Percentiles rank a stretch among this genome's conserved stretches.
These are phyloP conservation scores for Ceratosolen fusciceps DNA, from an alignment of 1,140 invertebrate genomes.

Conservation along the genomic window DNA sequence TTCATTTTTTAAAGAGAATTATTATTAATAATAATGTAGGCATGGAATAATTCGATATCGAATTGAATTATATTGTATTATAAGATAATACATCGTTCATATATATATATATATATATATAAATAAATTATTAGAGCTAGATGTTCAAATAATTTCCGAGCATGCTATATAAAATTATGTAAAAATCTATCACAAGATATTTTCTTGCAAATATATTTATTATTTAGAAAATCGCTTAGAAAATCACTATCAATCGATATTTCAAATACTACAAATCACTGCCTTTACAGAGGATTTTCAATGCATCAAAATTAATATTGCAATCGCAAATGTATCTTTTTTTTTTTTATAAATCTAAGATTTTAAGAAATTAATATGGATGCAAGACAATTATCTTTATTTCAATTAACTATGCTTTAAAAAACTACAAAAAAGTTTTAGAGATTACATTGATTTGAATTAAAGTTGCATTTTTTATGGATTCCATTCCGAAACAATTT, in stretches of 20 bases:
- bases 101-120: no score
- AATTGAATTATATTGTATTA: not conserved
- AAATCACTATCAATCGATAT: not conserved
- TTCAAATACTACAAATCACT: constrained; percentile 26
- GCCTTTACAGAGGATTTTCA: constrained; percentile 25
- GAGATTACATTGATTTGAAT: not conserved
- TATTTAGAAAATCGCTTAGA: not conserved
- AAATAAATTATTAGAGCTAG: no score
- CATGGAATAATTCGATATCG: not conserved
- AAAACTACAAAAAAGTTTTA: not conserved
- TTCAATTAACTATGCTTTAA: not conserved
- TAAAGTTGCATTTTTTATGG: not conserved
- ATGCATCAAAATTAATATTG: not conserved
- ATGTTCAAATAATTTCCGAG: no score
- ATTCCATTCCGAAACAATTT: constrained; percentile 16
- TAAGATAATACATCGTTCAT: not conserved
- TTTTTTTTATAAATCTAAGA: no score
- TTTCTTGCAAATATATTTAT: not conserved
- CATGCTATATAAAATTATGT: no score
- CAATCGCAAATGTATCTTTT: no score
- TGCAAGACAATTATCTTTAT: constrained; percentile 9
- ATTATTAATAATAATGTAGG: no score
- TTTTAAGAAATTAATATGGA: not conserved
- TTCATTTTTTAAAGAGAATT: no score
- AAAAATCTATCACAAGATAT: no score